Evolutionary conservation across 1,140 invertebrate genomes (phyloP).

Genomic region (Frieseomelitta varia): DNA sequence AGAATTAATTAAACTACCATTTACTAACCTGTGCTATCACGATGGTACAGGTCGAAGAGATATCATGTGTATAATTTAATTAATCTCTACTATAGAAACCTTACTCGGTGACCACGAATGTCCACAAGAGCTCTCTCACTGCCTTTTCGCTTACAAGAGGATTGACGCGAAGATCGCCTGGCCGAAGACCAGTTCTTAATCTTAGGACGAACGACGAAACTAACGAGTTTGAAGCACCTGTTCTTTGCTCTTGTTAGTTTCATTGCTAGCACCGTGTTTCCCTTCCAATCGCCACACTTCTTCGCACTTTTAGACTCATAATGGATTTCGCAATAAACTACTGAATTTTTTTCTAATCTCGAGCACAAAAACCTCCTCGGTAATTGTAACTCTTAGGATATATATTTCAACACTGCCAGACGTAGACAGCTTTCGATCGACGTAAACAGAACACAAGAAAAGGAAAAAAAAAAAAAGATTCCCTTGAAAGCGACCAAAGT

Average conservation of each 20-base stretch:
- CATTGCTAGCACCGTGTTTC: background rate
- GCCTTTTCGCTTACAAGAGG: slow-evolving; percentile 96
- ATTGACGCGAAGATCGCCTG: slow-evolving; percentile 98
- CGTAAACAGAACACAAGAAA: too few relatives aligned
- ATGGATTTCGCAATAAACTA: background rate
- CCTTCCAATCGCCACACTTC: background rate
- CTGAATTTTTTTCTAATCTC: background rate
- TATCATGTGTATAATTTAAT: background rate
- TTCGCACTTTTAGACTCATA: background rate
- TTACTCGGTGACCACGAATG: slow-evolving; percentile 93
- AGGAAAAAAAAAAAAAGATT: background rate
- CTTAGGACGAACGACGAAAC: background rate
- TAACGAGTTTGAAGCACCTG: slow-evolving; percentile 1
- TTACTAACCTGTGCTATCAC: background rate
- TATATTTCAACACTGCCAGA: slow-evolving; percentile 28
- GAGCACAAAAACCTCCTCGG: background rate
- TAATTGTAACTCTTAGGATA: slow-evolving; percentile 8
- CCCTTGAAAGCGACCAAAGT: slow-evolving; percentile 16
- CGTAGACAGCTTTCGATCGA: background rate
- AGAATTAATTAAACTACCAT: background rate
- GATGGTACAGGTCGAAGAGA: too few relatives aligned
- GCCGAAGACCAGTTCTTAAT: slow-evolving; percentile 86
- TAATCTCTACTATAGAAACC: slow-evolving; percentile 87
- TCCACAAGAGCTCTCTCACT: slow-evolving; percentile 94
- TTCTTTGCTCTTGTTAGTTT: slow-evolving; percentile 4